Conservation (phyloP, 1,140 invertebrate species). For the Oscheius sp. region DNA sequence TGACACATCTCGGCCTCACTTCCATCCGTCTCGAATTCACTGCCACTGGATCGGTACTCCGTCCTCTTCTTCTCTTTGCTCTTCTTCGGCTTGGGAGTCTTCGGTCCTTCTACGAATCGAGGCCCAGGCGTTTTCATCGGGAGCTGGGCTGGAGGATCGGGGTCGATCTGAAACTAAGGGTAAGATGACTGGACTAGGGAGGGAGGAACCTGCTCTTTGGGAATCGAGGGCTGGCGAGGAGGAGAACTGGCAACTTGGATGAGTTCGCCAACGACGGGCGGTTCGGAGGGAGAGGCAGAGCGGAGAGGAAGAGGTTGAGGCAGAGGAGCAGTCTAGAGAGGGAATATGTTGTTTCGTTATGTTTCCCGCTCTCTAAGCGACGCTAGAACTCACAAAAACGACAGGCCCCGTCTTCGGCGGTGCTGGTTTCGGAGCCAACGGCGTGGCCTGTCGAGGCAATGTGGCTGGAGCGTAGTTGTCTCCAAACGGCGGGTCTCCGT, state of each 20-base stretch:
- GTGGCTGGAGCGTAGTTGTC: conserved; percentile 17
- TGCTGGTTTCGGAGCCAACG: not conserved
- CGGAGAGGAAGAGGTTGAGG: not conserved
- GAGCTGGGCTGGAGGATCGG: not conserved
- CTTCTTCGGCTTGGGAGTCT: conserved; percentile 21
- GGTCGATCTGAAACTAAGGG: not conserved
- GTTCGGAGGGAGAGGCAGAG: not conserved
- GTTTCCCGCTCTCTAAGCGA: not conserved
- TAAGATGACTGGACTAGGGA: not conserved
- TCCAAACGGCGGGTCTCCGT: not conserved
- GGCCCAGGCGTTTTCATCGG: not conserved
- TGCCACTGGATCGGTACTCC: conserved; percentile 4
- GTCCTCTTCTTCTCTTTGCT: conserved; percentile 1
- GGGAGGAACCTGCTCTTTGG: not conserved
- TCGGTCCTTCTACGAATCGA: conserved; percentile 4
- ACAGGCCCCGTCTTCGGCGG: not conserved
- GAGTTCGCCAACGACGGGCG: not conserved
- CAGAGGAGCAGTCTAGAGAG: too few species aligned
- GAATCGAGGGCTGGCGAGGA: not conserved
- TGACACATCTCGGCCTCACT: conserved; percentile 33
- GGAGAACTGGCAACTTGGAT: conserved; percentile 10
- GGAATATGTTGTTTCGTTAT: too few species aligned
- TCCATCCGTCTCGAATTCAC: conserved; percentile 32
- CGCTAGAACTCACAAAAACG: not conserved
- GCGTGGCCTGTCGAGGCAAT: conserved; percentile 29